Evolutionary conservation across 2,113 vertebrate species (phyloP).

Genomic region (Rattus rattus): DNA sequence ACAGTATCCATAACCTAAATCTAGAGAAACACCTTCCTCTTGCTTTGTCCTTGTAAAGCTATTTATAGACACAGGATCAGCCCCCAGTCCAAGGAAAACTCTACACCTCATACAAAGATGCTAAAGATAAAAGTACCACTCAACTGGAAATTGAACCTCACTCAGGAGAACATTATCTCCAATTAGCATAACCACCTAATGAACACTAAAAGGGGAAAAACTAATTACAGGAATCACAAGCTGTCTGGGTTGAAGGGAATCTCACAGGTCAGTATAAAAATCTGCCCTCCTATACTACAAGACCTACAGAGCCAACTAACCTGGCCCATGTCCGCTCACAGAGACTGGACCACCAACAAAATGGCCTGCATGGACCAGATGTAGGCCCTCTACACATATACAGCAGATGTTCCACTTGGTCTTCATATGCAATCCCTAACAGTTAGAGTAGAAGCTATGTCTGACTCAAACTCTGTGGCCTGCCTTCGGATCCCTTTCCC

Average conservation of each 20-base stretch:
- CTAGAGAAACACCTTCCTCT: background rate
- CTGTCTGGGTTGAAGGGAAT: conserved; percentile 48
- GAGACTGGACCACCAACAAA: too few relatives aligned
- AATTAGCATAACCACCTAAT: conserved; percentile 68
- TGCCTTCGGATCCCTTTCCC: too few relatives aligned
- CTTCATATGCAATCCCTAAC: too few relatives aligned
- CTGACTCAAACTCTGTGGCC: too few relatives aligned
- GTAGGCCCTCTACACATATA: too few relatives aligned
- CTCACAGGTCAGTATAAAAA: conserved; percentile 39
- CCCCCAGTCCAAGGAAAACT: conserved; percentile 34
- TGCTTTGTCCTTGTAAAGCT: conserved; percentile 5
- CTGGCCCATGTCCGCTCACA: too few relatives aligned
- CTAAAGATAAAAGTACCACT: conserved; percentile 53
- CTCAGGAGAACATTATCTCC: conserved; percentile 59
- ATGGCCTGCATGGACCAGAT: too few relatives aligned
- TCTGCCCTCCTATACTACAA: too few relatives aligned
- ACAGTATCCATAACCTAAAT: background rate
- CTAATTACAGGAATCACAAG: conserved; percentile 53
- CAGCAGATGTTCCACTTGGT: too few relatives aligned
- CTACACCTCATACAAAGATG: conserved; percentile 7
- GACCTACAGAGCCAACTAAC: too few relatives aligned
- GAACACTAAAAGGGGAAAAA: conserved; percentile 52
- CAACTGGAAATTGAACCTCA: conserved; percentile 59
- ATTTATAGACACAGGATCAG: conserved; percentile 13
- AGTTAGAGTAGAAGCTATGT: too few relatives aligned